A percentile compares a stretch with the other conserved stretches of the same genome.
Conservation (phyloP, 2,113 vertebrate species). For the Neogale vison region DNA sequence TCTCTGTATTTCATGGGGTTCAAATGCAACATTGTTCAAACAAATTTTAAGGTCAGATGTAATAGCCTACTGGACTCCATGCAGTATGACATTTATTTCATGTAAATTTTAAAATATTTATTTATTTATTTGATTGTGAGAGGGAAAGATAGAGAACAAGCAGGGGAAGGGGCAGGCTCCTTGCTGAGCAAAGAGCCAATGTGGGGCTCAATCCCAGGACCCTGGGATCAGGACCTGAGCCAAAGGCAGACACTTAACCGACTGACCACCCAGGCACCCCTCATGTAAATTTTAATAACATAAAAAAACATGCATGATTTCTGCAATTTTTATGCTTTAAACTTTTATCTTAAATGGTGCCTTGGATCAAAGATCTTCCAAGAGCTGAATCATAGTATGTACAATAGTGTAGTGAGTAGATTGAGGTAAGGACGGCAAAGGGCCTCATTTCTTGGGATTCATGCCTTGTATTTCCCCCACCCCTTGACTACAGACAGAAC, state of each 20-base stretch:
- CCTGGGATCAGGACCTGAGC: too few relatives aligned
- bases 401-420: neutral
- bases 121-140: too few relatives aligned
- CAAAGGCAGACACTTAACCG: too few relatives aligned
- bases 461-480: neutral
- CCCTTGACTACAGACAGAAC: neutral
- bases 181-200: too few relatives aligned
- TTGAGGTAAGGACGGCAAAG: accelerated
- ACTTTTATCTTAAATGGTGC: neutral
- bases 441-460: neutral
- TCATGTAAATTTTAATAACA: neutral
- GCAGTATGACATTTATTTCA: neutral
- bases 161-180: too few relatives aligned
- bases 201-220: too few relatives aligned
- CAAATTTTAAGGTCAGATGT: neutral
- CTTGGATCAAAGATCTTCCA: neutral
- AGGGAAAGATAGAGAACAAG: too few relatives aligned
- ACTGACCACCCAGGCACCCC: too few relatives aligned
- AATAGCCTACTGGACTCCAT: neutral
- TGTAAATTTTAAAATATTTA: neutral
- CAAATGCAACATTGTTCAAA: neutral
- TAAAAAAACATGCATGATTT: neutral
- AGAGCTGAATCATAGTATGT: neutral
- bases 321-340: neutral
- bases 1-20: neutral